A percentile compares a stretch with the other conserved stretches of the same genome.
Evolutionary conservation across 92 coral and sea anemone species (phyloP).

Genomic region (Micromussa lordhowensis): DNA sequence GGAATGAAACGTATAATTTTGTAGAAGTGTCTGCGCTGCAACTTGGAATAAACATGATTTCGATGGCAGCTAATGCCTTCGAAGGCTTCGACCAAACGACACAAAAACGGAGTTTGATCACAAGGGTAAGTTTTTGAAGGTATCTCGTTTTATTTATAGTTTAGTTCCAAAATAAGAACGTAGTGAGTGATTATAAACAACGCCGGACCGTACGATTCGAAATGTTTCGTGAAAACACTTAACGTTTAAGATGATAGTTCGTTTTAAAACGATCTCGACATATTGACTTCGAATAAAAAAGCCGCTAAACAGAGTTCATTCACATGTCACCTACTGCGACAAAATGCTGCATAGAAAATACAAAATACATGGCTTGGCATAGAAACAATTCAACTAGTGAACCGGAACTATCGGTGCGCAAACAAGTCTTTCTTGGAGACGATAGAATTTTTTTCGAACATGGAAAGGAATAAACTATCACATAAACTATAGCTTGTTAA

Average conservation of each 20-base stretch:
- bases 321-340: slow-evolving; percentile 44
- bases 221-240: not conserved
- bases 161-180: slow-evolving; percentile 22
- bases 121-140: slow-evolving; percentile 38
- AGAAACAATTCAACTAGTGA: not conserved
- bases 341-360: slow-evolving; percentile 18
- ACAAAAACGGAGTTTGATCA: slow-evolving; percentile 50
- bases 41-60: slow-evolving; percentile 28
- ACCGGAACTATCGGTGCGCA: slow-evolving; percentile 2
- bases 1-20: slow-evolving; percentile 18
- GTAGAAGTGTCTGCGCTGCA: not conserved
- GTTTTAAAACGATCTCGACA: slow-evolving; percentile 3
- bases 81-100: slow-evolving; percentile 56
- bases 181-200: slow-evolving; percentile 8
- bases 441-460: not conserved
- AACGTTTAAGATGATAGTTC: not conserved
- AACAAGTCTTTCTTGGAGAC: not conserved
- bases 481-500: not conserved
- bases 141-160: slow-evolving; percentile 34
- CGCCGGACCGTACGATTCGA: not conserved
- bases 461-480: not conserved
- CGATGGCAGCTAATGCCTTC: slow-evolving; percentile 58
- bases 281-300: slow-evolving; percentile 52
- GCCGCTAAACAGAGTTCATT: slow-evolving; percentile 53
- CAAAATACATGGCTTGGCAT: not conserved